phyloP scores from a whole-genome alignment of 2,888 invertebrate genomes.

The Brachypalpus laphriformis region DNA sequence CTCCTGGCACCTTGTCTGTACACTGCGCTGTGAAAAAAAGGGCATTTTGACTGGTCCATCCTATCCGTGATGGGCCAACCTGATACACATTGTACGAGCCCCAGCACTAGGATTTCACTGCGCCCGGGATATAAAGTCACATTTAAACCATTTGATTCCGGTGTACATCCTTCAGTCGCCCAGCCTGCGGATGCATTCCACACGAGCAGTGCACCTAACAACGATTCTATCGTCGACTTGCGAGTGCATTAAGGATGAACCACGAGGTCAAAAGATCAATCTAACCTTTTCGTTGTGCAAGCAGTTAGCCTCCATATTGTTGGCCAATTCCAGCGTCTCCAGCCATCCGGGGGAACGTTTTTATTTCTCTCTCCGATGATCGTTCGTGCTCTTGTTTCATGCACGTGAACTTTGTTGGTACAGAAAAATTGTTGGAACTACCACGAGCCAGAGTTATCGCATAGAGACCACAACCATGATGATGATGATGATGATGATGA shows the following conservation, averaged over 20 bases:
- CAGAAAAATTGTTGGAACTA: not conserved
- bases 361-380: constrained; percentile 61
- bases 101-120: constrained; percentile 40
- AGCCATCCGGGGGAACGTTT: constrained; percentile 30
- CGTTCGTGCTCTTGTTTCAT: constrained; percentile 73
- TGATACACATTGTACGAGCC: constrained; percentile 62
- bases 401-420: constrained; percentile 64
- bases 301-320: too few relatives aligned
- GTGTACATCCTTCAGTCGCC: constrained; percentile 50
- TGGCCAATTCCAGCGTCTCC: too few relatives aligned
- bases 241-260: constrained; percentile 73
- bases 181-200: constrained; percentile 69
- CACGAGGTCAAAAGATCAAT: constrained; percentile 71
- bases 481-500: constrained; percentile 59
- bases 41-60: constrained; percentile 44
- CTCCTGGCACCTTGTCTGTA: constrained; percentile 44
- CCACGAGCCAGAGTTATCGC: constrained; percentile 54
- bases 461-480: constrained; percentile 33
- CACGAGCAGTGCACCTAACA: constrained; percentile 66
- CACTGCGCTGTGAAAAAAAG: constrained; percentile 42
- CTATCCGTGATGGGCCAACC: constrained; percentile 51
- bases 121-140: constrained; percentile 31
- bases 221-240: constrained; percentile 69
- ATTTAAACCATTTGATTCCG: constrained; percentile 60
- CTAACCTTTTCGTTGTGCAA: constrained; percentile 63